Evolutionary conservation across 1,140 invertebrate species (phyloP), one percentile per base, ranked within the genome.

Genomic region (Gerris buenoi): DNA sequence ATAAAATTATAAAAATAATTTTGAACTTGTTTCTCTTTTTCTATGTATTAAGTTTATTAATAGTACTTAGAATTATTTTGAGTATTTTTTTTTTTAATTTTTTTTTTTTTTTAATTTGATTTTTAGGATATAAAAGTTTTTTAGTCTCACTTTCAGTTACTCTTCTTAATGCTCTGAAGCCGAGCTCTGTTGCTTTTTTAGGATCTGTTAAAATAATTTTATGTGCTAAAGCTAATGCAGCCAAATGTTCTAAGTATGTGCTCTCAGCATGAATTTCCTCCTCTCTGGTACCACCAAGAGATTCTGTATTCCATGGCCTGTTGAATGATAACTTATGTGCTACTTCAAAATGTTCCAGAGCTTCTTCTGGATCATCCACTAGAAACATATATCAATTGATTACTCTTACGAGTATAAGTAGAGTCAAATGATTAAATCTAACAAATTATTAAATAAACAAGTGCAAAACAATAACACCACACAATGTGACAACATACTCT

Each of bases 301-400:
- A 22, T 3, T 5, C 58, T 22, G 58, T 60, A 5, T 15, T 60
- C 58, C 58, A 60, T 25, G 10, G 5, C 5, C 58, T 5, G 15
- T 25, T 60, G 58, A 3, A 15, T 22, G 58, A 60, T 60, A 60
- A 60, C 23, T 60, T 25, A 25, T 60, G 23, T 22, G 58, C 5
- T 22, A 25, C 23, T 60, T 60, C 23, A 22, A 60, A 60, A 22
- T 60, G 23, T 15, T 60, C 58, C 15, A 60, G 23, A 5, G 58
- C 58, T 60, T 60, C 58, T 60, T 60, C 58, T 60, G 58, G 58
- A 60, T 60, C 58, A 60, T 60, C 58, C 15, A 60, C 58, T 60
- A 22, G 3, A 60, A 60, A 14, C 15, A 60, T 3, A 56, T 13
- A 56, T 13, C 46, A 56, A 56, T n/a, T n/a, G n/a, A n/a, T n/a